Evolutionary conservation across 2,888 invertebrate genomes (phyloP).

Genomic region (Sycophila texana): DNA sequence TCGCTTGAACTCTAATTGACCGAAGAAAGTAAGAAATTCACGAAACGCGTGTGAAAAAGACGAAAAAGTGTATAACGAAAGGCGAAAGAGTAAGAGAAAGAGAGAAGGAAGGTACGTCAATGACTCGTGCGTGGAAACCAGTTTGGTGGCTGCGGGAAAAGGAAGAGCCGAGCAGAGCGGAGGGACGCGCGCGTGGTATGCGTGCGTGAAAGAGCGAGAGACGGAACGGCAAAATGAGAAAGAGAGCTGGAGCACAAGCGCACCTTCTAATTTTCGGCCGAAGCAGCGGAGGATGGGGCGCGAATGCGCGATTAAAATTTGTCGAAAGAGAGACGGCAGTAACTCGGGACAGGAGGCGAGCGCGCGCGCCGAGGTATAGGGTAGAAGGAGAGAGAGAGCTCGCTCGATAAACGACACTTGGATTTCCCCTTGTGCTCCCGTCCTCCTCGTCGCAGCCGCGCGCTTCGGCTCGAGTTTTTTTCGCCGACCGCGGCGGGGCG

Average conservation of each 20-base stretch:
- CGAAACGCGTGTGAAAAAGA: background rate
- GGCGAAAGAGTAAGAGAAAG: slow-evolving; percentile 11
- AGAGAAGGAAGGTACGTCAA: slow-evolving; percentile 15
- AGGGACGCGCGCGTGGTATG: slow-evolving; percentile 10
- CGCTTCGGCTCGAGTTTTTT: slow-evolving; percentile 19
- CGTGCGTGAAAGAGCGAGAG: background rate
- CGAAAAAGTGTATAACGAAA: slow-evolving; percentile 21
- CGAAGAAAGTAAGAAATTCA: background rate
- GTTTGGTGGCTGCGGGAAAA: slow-evolving; percentile 16
- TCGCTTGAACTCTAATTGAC: background rate
- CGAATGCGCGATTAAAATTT: too few relatives aligned
- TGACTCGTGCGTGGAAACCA: slow-evolving; percentile 31
- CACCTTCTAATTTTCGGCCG: background rate
- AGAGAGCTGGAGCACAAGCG: background rate
- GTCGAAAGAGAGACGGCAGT: background rate
- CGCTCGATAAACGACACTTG: slow-evolving; percentile 60
- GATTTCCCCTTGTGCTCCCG: slow-evolving; percentile 46
- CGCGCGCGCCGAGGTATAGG: slow-evolving; percentile 1
- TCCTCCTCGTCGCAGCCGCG: slow-evolving; percentile 26
- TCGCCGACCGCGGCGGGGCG: background rate
- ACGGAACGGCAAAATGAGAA: background rate
- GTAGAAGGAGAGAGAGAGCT: slow-evolving; percentile 50
- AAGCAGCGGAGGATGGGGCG: too few relatives aligned
- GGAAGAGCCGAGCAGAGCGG: slow-evolving; percentile 12
- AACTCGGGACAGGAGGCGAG: slow-evolving; percentile 8